Conservation (phyloP, 2,113 vertebrate species). For the Aegotheles bennettii region DNA sequence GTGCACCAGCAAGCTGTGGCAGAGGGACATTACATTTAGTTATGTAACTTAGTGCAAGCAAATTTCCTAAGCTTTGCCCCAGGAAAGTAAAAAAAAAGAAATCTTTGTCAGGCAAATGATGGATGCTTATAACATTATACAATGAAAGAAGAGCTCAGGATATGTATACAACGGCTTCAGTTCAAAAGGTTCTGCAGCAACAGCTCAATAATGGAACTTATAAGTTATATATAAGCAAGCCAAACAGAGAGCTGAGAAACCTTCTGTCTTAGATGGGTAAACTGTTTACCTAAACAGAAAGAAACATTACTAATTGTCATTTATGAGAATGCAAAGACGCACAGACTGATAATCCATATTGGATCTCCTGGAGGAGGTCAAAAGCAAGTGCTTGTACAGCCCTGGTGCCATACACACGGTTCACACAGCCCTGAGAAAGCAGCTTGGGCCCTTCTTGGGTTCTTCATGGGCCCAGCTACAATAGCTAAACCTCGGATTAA, state of each 20-base stretch:
- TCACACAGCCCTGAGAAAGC: slow-evolving; percentile 17
- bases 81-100: background rate
- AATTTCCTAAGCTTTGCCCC: slow-evolving; percentile 29
- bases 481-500: background rate
- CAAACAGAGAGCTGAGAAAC: slow-evolving; percentile 53
- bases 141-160: slow-evolving; percentile 51
- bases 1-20: background rate
- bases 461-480: slow-evolving; percentile 49
- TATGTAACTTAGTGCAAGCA: background rate
- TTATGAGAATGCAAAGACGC: slow-evolving; percentile 6
- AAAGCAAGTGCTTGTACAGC: background rate
- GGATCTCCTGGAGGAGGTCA: background rate
- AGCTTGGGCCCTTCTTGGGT: slow-evolving; percentile 35
- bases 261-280: slow-evolving; percentile 18
- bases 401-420: background rate
- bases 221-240: slow-evolving; percentile 27
- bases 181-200: slow-evolving; percentile 51
- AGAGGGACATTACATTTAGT: background rate
- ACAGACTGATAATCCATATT: background rate
- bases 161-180: slow-evolving; percentile 39
- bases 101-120: slow-evolving; percentile 49
- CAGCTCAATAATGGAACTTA: slow-evolving; percentile 51
- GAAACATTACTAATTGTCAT: slow-evolving; percentile 46
- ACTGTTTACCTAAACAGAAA: slow-evolving; percentile 52
- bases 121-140: slow-evolving; percentile 48